Evolutionary conservation across 2,888 invertebrate species (phyloP), one percentile per base, ranked within the genome.

Genomic region (Leptinotarsa juncta): DNA sequence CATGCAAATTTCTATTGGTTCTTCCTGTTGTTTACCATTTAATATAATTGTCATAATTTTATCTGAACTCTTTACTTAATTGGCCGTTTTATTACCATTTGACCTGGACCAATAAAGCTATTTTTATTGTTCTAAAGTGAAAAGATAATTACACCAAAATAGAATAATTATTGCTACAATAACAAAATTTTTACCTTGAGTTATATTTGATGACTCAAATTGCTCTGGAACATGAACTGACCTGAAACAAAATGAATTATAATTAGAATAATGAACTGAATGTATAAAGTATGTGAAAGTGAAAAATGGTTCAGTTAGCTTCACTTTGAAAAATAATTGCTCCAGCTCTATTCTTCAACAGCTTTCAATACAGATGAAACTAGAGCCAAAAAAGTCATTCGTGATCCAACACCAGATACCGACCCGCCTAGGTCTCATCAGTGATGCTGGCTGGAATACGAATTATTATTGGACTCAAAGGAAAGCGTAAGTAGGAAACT

Each of bases 1-100:
- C 82, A 85, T 83, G 83, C 84, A 83, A 84, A 85, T 83, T 81
- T 84, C 82, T 84, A 85, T 85, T 84, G 82, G 82, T 78, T 81
- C 84, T 84, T 85, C 85, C 85, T 84, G 85, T 84, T 82, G 82
- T 83, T 84, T 81, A 82, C 73, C 79, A 74, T 75, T 72, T 82
- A 81, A 83, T 83, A 78, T 79, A 82, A 82, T 82, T 81, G 81
- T 81, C 80, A 80, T 80, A 81, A 83, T 82, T 77, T 79, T 67
- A 75, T 62, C 70, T 75, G 72, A 62, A 70, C 71, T 76, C 68
- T 70, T 70, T 81, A 81, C 80, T 82, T 83, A 82, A 83, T 82
- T 83, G 82, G 82, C 74, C 71, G 75, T 62, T 77, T 79, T 78
- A 77, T 77, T 77, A 81, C 81, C 80, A 80, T 80, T 83, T 81